Conservation (phyloP, 2,888 invertebrate genomes). For the Lacanobia oleracea region DNA sequence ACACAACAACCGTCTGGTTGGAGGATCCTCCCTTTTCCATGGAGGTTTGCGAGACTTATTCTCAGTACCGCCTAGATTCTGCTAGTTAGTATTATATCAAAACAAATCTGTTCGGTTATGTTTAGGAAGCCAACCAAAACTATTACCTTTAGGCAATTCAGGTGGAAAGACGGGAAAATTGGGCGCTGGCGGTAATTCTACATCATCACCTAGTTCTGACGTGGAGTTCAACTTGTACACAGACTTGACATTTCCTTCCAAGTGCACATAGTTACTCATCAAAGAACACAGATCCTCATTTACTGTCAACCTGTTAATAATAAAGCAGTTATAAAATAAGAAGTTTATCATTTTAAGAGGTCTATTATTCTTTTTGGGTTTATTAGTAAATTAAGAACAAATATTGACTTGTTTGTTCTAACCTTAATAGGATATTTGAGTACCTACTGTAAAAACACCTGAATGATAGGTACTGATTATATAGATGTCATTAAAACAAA, state of each 20-base stretch:
- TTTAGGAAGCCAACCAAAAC: neutral
- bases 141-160: constrained; percentile 80
- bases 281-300: constrained; percentile 81
- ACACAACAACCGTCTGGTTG: too few species aligned
- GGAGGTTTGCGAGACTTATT: too few species aligned
- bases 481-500: too few species aligned
- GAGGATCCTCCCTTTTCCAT: too few species aligned
- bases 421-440: neutral
- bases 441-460: too few species aligned
- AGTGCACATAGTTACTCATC: constrained; percentile 82
- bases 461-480: too few species aligned
- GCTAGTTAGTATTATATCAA: too few species aligned
- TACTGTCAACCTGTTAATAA: constrained; percentile 78
- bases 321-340: constrained; percentile 12
- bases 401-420: neutral
- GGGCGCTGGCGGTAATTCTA: constrained; percentile 84
- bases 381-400: neutral
- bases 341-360: neutral
- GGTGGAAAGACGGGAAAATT: constrained; percentile 80
- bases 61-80: too few species aligned
- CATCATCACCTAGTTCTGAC: constrained; percentile 78
- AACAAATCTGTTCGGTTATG: too few species aligned
- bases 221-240: constrained; percentile 78
- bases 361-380: too few species aligned
- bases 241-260: constrained; percentile 79